Conservation (phyloP, 2,797 vertebrate genomes). For the Varecia variegata region DNA sequence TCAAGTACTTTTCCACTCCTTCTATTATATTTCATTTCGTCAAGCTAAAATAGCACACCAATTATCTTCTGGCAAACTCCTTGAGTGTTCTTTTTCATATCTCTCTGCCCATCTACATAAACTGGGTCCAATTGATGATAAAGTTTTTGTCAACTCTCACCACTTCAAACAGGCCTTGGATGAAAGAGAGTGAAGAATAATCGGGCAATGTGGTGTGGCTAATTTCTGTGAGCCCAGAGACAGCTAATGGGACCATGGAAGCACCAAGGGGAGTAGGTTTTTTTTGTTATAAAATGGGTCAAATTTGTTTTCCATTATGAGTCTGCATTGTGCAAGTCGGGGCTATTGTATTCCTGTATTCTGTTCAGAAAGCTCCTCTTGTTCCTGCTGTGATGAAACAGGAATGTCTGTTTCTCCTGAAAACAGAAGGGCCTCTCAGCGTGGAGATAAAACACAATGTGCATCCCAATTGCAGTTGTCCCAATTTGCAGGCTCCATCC, state of each 20-base stretch:
- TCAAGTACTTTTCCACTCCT: neutral
- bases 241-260: slow-evolving; percentile 37
- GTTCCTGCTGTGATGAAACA: slow-evolving; percentile 60
- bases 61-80: slow-evolving; percentile 9
- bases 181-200: slow-evolving; percentile 67
- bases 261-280: neutral
- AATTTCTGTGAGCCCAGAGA: slow-evolving; percentile 41
- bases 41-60: slow-evolving; percentile 1
- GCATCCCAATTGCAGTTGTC: neutral
- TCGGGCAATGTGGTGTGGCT: slow-evolving; percentile 57
- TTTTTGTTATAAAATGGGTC: slow-evolving; percentile 78
- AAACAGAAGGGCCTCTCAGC: slow-evolving; percentile 61
- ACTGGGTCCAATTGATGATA: slow-evolving; percentile 46
- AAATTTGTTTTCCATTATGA: slow-evolving; percentile 77
- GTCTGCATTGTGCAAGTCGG: slow-evolving; percentile 49
- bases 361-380: slow-evolving; percentile 54
- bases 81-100: slow-evolving; percentile 41
- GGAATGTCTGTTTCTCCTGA: slow-evolving; percentile 63
- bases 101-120: slow-evolving; percentile 52
- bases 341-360: neutral
- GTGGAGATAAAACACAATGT: slow-evolving; percentile 38
- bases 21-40: neutral
- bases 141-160: slow-evolving; percentile 50
- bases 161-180: neutral
- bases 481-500: slow-evolving; percentile 33